Percentiles rank a stretch among this genome's conserved stretches.
These are phyloP conservation scores for Lontra canadensis DNA, from an alignment of 2,113 vertebrate genomes.

Conservation along the genomic window DNA sequence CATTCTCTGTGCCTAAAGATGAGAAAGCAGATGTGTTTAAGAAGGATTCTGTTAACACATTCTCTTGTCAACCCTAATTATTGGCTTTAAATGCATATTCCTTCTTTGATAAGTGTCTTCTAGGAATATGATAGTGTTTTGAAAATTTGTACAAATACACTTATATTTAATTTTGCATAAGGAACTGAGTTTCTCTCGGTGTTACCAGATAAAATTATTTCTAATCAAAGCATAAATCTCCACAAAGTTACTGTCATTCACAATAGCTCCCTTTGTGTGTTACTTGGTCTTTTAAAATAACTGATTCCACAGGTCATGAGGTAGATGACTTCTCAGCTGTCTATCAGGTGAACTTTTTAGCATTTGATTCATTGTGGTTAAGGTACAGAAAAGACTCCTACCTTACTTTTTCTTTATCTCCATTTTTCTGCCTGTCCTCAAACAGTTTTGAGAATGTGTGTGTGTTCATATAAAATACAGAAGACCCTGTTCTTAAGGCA, in stretches of 20 bases:
- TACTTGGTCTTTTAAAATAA: constrained; percentile 15
- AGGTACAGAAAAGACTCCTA: background rate
- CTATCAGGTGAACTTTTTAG: background rate
- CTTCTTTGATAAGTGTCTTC: constrained; percentile 27
- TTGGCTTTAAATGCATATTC: constrained; percentile 52
- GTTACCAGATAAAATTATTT: constrained; percentile 4
- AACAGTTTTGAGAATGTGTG: background rate
- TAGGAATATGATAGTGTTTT: constrained; percentile 49
- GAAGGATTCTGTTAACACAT: constrained; percentile 37
- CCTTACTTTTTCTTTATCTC: background rate
- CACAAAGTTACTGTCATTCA: background rate
- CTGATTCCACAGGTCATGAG: background rate
- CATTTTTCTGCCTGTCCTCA: constrained; percentile 11
- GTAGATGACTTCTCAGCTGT: background rate
- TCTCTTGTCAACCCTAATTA: constrained; percentile 36
- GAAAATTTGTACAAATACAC: constrained; percentile 34
- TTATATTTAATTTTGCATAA: constrained; percentile 29
- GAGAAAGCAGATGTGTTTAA: constrained; percentile 32
- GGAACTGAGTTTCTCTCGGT: background rate
- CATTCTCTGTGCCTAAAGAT: background rate
- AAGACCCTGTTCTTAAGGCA: background rate
- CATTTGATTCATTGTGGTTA: constrained; percentile 22
- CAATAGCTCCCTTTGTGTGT: background rate
- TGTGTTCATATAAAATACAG: constrained; percentile 46
- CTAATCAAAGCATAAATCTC: constrained; percentile 22